These are phyloP conservation scores for Aricia artaxerxes DNA, from an alignment of 2,888 invertebrate species.

Conservation along the genomic window DNA sequence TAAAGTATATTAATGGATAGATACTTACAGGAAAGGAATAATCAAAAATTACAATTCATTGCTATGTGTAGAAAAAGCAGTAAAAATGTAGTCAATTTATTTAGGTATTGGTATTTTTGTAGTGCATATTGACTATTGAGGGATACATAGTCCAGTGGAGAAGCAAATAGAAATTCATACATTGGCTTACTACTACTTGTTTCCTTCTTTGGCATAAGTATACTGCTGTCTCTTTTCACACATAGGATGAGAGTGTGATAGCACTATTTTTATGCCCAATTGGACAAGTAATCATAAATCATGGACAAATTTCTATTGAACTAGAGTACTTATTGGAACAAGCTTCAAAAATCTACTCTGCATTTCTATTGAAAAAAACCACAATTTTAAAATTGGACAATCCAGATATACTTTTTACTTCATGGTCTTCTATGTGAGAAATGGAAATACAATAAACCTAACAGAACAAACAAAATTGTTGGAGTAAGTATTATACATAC, in stretches of 20 bases:
- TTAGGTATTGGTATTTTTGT: not conserved
- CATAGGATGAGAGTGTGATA: too few relatives aligned
- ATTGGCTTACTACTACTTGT: too few relatives aligned
- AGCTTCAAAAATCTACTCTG: slow-evolving; percentile 58
- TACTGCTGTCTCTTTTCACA: too few relatives aligned
- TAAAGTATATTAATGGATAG: not conserved
- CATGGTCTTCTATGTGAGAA: slow-evolving; percentile 48
- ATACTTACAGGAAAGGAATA: not conserved
- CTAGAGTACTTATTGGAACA: not conserved
- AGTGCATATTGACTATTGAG: slow-evolving; percentile 25
- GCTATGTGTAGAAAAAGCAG: not conserved
- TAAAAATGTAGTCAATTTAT: not conserved
- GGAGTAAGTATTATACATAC: slow-evolving; percentile 74
- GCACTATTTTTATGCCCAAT: too few relatives aligned
- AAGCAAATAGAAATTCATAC: too few relatives aligned
- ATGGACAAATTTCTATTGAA: not conserved
- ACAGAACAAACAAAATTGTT: slow-evolving; percentile 39
- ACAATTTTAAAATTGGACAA: slow-evolving; percentile 63
- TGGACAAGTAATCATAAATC: not conserved
- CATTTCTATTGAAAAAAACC: slow-evolving; percentile 62
- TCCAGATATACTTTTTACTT: slow-evolving; percentile 65
- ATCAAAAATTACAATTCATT: not conserved
- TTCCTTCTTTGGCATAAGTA: too few relatives aligned
- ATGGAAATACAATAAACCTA: slow-evolving; percentile 42
- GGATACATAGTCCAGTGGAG: not conserved